Evolutionary conservation across 2,888 invertebrate species (phyloP), one percentile per base, ranked within the genome.

Genomic region (Acheta domesticus): DNA sequence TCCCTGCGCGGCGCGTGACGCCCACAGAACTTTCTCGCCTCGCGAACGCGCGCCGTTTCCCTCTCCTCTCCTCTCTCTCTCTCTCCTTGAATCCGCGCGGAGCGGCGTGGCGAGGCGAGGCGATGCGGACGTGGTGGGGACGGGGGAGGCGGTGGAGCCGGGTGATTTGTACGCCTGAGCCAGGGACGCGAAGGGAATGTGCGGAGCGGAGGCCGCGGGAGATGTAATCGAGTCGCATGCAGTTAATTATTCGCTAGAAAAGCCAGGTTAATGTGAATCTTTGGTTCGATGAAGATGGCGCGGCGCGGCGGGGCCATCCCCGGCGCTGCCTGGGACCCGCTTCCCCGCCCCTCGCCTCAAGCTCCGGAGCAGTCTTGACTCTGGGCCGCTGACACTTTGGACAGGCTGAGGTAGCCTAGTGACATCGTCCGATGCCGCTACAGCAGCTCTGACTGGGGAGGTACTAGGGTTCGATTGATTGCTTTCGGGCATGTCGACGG

Each of bases 161-260:
- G 36, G 36, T 36, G 36, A 36, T 36, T 62, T 62, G 62, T 14
- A 62, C 62, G 62, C n/a, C n/a, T 0, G 62, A 12, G 62, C n/a
- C 62, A 4, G 62, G 16, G 62, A 12, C 8, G 62, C 14, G 62
- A 4, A n/a, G 62, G 62, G 62, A 62, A n/a, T 19, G 14, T 62
- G 62, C 62, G 62, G 14, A 12, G n/a, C 62, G 62, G 62, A 36
- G 36, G 36, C 36, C 36, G 36, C 36, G 8, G 16, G 62, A 62
- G 62, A 62, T 62, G 14, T 62, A 62, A 62, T 62, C 62, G 62
- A 62, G 62, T 62, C 62, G 14, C 16, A n/a, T n/a, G 62, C n/a
- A 62, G 62, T 62, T 62, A 62, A 62, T 62, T 62, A 62, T 62
- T n/a, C 62, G 62, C 62, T 62, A 62, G 62, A 62, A 62, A 62